A percentile compares a stretch with the other conserved stretches of the same genome.
These are phyloP conservation scores for Beroe ovata DNA, from an alignment of 37 sponge, comb jelly and placozoan genomes.

Conservation along the genomic window DNA sequence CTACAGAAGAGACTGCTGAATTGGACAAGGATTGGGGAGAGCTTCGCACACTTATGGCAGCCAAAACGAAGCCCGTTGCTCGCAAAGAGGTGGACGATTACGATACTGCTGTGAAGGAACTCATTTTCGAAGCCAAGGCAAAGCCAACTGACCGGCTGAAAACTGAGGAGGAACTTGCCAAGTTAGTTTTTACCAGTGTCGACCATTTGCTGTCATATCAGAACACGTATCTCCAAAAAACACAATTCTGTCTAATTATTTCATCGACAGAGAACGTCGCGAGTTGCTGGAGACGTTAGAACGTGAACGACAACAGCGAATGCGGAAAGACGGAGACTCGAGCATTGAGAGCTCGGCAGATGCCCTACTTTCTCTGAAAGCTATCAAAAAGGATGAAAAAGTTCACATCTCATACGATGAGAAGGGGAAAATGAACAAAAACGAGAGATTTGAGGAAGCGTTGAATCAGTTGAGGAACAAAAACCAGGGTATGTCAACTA, in stretches of 20 bases:
- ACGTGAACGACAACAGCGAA: constrained; percentile 5
- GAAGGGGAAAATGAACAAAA: constrained; percentile 59
- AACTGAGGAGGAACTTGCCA: constrained; percentile 77
- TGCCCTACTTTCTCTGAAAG: constrained; percentile 13
- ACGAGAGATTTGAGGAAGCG: constrained; percentile 30
- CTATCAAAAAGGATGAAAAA: neutral
- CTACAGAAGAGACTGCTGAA: constrained; percentile 8
- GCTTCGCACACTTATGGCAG: neutral
- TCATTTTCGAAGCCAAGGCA: constrained; percentile 77
- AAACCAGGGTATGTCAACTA: neutral
- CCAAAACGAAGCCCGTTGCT: neutral
- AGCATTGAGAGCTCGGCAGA: constrained; percentile 23
- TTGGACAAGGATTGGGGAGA: constrained; percentile 66
- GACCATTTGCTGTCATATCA: neutral
- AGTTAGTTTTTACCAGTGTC: neutral
- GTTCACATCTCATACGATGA: constrained; percentile 21
- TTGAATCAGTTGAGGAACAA: constrained; percentile 7
- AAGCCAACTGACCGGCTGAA: constrained; percentile 79
- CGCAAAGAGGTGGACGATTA: constrained; percentile 68
- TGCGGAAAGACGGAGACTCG: neutral
- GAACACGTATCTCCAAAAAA: too few relatives aligned
- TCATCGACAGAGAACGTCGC: constrained; percentile 7
- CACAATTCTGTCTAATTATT: too few relatives aligned
- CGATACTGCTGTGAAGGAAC: constrained; percentile 75
- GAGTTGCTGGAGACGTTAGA: constrained; percentile 51